Evolutionary conservation across 64 coral and sea anemone genomes (phyloP), one percentile per base, ranked within the genome.

Genomic region (Montipora foliosa): DNA sequence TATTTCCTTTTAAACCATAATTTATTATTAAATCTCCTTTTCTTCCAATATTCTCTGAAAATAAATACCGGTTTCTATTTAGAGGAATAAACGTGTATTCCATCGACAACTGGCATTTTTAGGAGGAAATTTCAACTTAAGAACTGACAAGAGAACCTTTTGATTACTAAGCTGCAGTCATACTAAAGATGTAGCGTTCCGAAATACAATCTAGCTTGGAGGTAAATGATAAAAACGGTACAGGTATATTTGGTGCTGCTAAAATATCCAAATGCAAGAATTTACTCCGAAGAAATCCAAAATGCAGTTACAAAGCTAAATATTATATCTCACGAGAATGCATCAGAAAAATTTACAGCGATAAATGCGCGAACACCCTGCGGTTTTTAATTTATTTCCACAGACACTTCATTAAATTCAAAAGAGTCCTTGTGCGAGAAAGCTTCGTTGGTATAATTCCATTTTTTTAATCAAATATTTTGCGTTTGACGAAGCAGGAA

Each of bases 301-400:
- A 44, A 47, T 9, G 37, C 4, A 11, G 29, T 8, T 46, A 76
- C 12, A 47, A 47, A 11, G 47, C 17, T 49, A n/a, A 66, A 84
- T 37, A 37, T 37, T 37, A 67, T 5, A 84, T 67, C 37, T 15
- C 29, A 67, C 7, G 17, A 46, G 46, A 19, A 84, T 29, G 14
- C 6, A 84, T 37, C 8, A 47, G 29, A 1, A 84, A 46, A 84
- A 80, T 66, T 17, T 16, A 22, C 1, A 29, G 16, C 17, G 81
- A 68, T 11, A 55, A 67, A 19, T 68, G 29, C 10, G 8, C 58
- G 37, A 84, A 66, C 58, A 67, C 59, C 81, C 37, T 37, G 25
- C 37, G 57, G 81, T 37, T 19, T 46, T 24, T 58, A 84, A 84
- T 84, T 84, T 58, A 84, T 19, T 68, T 84, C 55, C 15, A 67